A percentile compares a stretch with the other conserved stretches of the same genome.
Evolutionary conservation across 2,113 vertebrate genomes (phyloP).

Genomic region (Rattus rattus): DNA sequence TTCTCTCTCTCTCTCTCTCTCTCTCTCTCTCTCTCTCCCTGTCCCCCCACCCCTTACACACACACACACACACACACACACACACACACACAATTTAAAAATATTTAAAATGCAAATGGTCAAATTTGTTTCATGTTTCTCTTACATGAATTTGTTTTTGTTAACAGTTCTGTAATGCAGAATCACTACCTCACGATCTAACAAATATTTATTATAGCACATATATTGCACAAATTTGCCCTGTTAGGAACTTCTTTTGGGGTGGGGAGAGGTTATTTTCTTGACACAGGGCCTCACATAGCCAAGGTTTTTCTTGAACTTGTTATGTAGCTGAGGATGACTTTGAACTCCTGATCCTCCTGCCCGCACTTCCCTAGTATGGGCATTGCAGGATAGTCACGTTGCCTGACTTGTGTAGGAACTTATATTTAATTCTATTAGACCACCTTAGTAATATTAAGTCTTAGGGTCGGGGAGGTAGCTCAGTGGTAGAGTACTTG

Average conservation of each 20-base stretch:
- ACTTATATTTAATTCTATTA: neutral
- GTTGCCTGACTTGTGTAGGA: neutral
- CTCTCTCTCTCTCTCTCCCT: too few relatives aligned
- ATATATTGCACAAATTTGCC: neutral
- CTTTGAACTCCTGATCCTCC: neutral
- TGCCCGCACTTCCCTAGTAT: neutral
- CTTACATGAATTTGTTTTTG: neutral
- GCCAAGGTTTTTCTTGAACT: neutral
- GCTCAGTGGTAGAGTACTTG: neutral
- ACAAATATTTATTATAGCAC: conserved; percentile 33
- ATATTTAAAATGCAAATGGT: neutral
- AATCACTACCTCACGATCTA: neutral
- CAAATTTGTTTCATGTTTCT: neutral
- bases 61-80: neutral
- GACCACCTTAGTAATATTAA: conserved; percentile 33
- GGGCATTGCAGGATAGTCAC: neutral
- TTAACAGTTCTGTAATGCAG: conserved; percentile 33
- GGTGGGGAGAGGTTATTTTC: neutral
- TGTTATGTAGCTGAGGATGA: neutral
- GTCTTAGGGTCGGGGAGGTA: neutral
- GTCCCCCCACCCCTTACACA: too few relatives aligned
- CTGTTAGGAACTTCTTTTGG: neutral
- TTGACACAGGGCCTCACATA: neutral
- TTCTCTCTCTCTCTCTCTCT: too few relatives aligned
- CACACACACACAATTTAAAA: neutral